These are phyloP conservation scores for Protobothrops flavoviridis DNA, from an alignment of 2,113 vertebrate genomes.

Conservation along the genomic window DNA sequence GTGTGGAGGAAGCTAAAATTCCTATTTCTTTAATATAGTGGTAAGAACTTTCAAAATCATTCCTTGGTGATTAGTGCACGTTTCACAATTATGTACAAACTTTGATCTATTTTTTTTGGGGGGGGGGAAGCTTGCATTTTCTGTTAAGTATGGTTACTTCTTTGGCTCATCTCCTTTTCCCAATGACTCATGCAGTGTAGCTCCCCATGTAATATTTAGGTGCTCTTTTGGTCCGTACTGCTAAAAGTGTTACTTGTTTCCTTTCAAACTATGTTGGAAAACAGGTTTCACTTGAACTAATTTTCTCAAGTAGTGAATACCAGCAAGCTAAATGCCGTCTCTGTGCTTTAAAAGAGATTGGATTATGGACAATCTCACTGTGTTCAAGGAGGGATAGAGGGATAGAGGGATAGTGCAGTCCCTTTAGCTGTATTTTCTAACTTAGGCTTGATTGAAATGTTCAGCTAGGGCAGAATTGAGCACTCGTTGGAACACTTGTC, in stretches of 20 bases:
- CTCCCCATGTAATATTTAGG: background rate
- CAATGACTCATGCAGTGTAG: background rate
- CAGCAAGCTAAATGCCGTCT: background rate
- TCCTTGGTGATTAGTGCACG: slow-evolving; percentile 1
- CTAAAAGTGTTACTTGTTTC: slow-evolving; percentile 45
- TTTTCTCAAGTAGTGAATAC: background rate
- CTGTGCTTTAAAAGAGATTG: slow-evolving; percentile 27
- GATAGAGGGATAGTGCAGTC: background rate
- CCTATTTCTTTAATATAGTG: accelerated
- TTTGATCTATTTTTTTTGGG: background rate
- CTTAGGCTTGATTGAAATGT: background rate
- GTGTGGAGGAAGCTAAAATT: background rate
- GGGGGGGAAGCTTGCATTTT: background rate
- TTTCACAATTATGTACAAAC: background rate
- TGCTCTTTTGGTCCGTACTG: slow-evolving; percentile 22
- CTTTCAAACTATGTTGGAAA: slow-evolving; percentile 35
- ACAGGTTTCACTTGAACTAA: slow-evolving; percentile 47
- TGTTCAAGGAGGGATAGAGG: background rate
- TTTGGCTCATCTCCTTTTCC: background rate
- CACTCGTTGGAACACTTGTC: background rate
- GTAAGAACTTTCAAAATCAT: background rate
- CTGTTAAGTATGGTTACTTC: slow-evolving; percentile 13
- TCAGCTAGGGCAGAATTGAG: background rate
- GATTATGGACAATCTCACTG: slow-evolving; percentile 30
- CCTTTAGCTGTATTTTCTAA: accelerated